phyloP scores from a whole-genome alignment of 2,888 invertebrate genomes.

The Biston betularia region DNA sequence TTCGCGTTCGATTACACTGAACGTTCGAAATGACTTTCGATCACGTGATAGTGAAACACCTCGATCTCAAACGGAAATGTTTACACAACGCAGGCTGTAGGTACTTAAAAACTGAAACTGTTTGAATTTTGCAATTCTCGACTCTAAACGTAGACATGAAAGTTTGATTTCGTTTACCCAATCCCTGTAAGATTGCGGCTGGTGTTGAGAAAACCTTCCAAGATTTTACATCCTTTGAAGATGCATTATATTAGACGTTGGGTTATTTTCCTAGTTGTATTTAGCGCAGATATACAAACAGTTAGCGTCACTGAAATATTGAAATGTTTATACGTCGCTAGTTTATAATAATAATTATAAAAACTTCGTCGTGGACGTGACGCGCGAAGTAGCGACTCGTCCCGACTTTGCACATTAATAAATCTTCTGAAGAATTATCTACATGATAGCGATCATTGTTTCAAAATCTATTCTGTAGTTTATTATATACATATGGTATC shows the following conservation, averaged over 20 bases:
- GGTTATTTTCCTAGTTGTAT: too few relatives aligned
- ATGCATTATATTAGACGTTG: neutral
- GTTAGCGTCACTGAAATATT: too few relatives aligned
- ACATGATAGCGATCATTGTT: too few relatives aligned
- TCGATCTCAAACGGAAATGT: slow-evolving; percentile 44
- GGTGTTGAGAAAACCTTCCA: neutral
- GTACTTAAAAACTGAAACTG: slow-evolving; percentile 25
- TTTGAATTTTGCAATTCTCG: slow-evolving; percentile 9
- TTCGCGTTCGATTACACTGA: slow-evolving; percentile 38
- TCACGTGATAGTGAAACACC: slow-evolving; percentile 50
- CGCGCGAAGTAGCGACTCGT: too few relatives aligned
- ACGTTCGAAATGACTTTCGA: slow-evolving; percentile 40
- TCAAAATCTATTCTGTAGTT: too few relatives aligned
- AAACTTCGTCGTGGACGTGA: too few relatives aligned
- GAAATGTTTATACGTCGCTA: too few relatives aligned
- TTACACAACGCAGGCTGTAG: slow-evolving; percentile 53
- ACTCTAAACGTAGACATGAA: neutral
- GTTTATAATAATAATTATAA: too few relatives aligned
- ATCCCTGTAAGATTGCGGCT: neutral
- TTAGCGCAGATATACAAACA: too few relatives aligned
- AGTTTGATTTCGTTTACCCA: neutral
- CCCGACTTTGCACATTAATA: too few relatives aligned
- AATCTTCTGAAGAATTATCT: too few relatives aligned
- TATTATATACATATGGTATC: too few relatives aligned
- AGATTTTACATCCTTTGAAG: neutral